A percentile compares a stretch with the other conserved stretches of the same genome.
Evolutionary conservation across 1,140 invertebrate species (phyloP).

Genomic region (Oreohelix idahoensis): DNA sequence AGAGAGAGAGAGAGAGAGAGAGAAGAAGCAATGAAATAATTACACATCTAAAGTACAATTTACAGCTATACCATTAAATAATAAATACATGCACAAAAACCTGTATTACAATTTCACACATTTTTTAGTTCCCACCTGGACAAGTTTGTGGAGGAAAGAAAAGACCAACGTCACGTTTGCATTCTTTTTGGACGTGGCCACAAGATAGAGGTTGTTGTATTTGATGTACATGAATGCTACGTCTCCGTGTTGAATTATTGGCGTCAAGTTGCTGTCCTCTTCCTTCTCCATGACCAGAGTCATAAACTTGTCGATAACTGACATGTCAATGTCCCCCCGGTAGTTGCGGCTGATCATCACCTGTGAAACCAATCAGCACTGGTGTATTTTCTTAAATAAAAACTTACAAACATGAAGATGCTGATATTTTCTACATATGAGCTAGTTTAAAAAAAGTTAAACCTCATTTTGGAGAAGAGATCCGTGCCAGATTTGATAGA

Average conservation of each 20-base stretch:
- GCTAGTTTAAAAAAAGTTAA: too few relatives aligned
- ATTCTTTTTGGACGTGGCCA: conserved; percentile 97
- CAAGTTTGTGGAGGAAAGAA: conserved; percentile 97
- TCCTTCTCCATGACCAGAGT: conserved; percentile 98
- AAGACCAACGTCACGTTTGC: conserved; percentile 97
- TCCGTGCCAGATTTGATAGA: too few relatives aligned
- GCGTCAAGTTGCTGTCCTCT: conserved; percentile 94
- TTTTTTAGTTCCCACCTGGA: conserved; percentile 82
- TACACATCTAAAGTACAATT: too few relatives aligned
- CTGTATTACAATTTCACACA: too few relatives aligned
- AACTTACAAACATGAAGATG: too few relatives aligned
- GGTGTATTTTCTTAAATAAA: not conserved
- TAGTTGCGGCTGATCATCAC: conserved; percentile 96
- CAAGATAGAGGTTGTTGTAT: conserved; percentile 97
- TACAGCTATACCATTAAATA: too few relatives aligned
- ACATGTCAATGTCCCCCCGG: conserved; percentile 96
- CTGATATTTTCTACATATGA: too few relatives aligned
- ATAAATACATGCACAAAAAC: too few relatives aligned
- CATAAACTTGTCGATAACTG: conserved; percentile 99
- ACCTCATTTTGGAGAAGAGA: too few relatives aligned
- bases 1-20: too few relatives aligned
- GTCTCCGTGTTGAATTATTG: conserved; percentile 91
- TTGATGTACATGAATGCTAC: conserved; percentile 98
- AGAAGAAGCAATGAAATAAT: too few relatives aligned
- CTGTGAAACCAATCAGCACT: conserved; percentile 48